Evolutionary conservation across 2,888 invertebrate genomes (phyloP), one percentile per base, ranked within the genome.

Genomic region (Agriotes lineatus): DNA sequence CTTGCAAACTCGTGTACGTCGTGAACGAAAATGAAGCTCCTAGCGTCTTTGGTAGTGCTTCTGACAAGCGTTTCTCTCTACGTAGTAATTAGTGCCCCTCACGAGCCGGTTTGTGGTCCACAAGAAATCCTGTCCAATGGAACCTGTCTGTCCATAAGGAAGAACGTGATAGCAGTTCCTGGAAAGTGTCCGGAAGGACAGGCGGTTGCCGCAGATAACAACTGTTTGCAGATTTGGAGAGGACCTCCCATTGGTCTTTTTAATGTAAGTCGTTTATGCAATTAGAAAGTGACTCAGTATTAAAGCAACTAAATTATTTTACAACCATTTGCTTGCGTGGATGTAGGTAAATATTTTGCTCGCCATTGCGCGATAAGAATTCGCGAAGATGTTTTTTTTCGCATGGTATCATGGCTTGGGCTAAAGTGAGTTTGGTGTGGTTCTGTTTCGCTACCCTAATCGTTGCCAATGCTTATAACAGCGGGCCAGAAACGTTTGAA

Each of bases 111-210:
- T 1, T 48, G 48, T 9, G 20, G 20, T 10, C 1, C 3, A 2
- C 5, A 7, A 16, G 7, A 16, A 16, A 14, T 18, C 16, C 18
- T 1, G 1, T 1, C 2, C 10, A 12, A 18, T 9, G 56, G 56
- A 19, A 14, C 18, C 6, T 56, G 56, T 10, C 2, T 1, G 25
- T 5, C 22, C 6, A 25, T 1, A 1, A 39, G 14, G 6, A 64
- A 35, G 33, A 54, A 54, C 35, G 67, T 60, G 3, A 61, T 67
- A 16, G 18, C 33, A 14, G 62, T 62, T 3, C 68, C 68, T 16
- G 25, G 45, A n/a, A 69, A 64, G 10, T 72, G 72, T 42, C 54
- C 64, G 1, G 22, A 44, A 19, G 70, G 72, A 7, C 52, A 61
- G 37, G 52, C 35, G 4, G 54, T 61, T 16, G 65, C 66, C 18